Conservation (phyloP, 2,888 invertebrate species). For the Polydrusus tereticollis region DNA sequence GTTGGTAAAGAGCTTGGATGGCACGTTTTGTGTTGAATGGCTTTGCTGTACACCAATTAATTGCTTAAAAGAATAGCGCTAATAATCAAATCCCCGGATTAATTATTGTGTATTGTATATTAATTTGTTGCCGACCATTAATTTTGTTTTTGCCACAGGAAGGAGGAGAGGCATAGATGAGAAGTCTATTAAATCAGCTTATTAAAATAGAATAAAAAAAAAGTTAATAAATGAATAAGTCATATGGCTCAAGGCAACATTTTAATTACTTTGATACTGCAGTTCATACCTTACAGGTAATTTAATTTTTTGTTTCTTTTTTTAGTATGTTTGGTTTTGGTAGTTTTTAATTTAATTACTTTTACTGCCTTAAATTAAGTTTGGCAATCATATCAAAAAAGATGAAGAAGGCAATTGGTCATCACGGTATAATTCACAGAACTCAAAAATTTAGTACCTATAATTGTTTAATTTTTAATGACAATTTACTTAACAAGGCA, state of each 20-base stretch:
- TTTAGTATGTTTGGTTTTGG: too few species aligned
- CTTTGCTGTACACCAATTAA: constrained; percentile 6
- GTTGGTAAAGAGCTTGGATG: background rate
- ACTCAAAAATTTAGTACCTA: too few species aligned
- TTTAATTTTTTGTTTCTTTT: background rate
- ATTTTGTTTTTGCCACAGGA: constrained; percentile 19
- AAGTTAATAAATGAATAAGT: background rate
- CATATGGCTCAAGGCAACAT: too few species aligned
- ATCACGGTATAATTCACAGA: too few species aligned
- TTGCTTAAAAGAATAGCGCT: constrained; percentile 11
- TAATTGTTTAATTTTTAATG: too few species aligned
- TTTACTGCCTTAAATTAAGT: too few species aligned
- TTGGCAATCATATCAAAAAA: too few species aligned
- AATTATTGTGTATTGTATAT: constrained; percentile 21
- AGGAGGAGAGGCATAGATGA: constrained; percentile 7
- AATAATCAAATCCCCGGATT: constrained; percentile 15
- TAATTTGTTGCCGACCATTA: constrained; percentile 18
- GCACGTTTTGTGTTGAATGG: background rate
- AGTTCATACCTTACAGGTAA: background rate
- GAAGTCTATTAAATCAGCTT: background rate
- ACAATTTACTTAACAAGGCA: too few species aligned
- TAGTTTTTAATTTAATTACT: too few species aligned
- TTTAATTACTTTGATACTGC: background rate
- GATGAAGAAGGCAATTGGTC: too few species aligned
- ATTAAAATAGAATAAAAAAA: background rate